phyloP scores from a whole-genome alignment of 2,797 vertebrate species.

The Acrocephalus scirpaceus region DNA sequence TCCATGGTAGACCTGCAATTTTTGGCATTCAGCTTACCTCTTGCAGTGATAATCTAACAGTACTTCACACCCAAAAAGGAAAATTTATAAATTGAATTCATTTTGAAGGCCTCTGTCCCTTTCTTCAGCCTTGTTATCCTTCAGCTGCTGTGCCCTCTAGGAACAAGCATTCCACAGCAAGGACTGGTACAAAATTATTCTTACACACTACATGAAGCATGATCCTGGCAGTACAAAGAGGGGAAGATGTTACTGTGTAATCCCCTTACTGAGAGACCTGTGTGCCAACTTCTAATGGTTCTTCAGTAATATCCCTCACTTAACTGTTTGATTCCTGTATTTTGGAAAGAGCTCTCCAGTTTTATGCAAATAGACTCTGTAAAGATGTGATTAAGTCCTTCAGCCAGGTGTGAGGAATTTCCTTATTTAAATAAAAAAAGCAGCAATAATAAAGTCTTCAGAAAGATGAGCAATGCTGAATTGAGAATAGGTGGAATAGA shows the following conservation, averaged over 20 bases:
- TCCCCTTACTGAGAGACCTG: not conserved
- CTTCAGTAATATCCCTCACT: not conserved
- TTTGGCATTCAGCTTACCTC: not conserved
- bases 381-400: not conserved
- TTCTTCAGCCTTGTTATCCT: not conserved
- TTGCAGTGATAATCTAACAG: accelerated
- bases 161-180: not conserved
- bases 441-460: not conserved
- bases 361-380: not conserved
- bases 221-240: not conserved
- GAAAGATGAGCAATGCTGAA: not conserved
- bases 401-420: not conserved
- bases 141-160: not conserved
- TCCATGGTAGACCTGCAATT: not conserved
- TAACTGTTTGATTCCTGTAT: not conserved
- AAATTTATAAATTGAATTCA: not conserved
- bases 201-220: accelerated
- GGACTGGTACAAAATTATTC: not conserved
- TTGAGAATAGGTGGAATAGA: not conserved
- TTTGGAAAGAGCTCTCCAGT: not conserved
- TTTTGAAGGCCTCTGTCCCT: not conserved
- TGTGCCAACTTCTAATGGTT: not conserved
- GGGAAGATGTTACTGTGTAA: not conserved
- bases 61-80: not conserved
- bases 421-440: not conserved